phyloP scores from a whole-genome alignment of 2,888 invertebrate species.

The Orthosia cruda region DNA sequence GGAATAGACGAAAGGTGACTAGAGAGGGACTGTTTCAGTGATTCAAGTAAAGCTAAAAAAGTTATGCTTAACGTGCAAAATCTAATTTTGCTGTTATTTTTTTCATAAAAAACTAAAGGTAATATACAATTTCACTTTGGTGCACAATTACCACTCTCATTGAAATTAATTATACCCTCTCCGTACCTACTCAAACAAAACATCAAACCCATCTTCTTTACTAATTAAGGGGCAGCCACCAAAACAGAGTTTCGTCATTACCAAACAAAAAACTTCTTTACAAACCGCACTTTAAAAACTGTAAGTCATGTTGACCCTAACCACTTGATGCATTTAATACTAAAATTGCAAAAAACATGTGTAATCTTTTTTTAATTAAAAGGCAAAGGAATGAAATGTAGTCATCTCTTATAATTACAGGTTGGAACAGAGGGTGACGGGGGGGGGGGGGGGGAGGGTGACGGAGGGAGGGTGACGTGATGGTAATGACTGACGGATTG shows the following conservation, averaged over 20 bases:
- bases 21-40: too few relatives aligned
- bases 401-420: constrained; percentile 77
- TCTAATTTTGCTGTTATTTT: background rate
- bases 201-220: constrained; percentile 26
- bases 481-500: constrained; percentile 52
- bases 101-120: background rate
- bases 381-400: constrained; percentile 75
- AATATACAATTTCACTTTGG: background rate
- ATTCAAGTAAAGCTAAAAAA: too few relatives aligned
- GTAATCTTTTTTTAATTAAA: constrained; percentile 81
- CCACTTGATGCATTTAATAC: constrained; percentile 54
- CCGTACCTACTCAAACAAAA: constrained; percentile 8
- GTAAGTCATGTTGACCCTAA: constrained; percentile 66
- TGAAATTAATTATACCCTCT: constrained; percentile 1
- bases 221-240: constrained; percentile 49
- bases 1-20: background rate
- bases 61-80: background rate
- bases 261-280: constrained; percentile 47
- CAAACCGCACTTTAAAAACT: constrained; percentile 57
- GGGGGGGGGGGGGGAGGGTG: background rate
- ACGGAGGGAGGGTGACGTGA: constrained; percentile 13
- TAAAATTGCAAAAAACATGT: constrained; percentile 73
- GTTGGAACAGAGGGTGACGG: constrained; percentile 28
- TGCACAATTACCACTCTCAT: background rate
- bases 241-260: constrained; percentile 58